Percentiles rank a stretch among this genome's conserved stretches.
These are phyloP conservation scores for Urocynchramus pylzowi DNA, from an alignment of 2,113 vertebrate genomes.

Conservation along the genomic window DNA sequence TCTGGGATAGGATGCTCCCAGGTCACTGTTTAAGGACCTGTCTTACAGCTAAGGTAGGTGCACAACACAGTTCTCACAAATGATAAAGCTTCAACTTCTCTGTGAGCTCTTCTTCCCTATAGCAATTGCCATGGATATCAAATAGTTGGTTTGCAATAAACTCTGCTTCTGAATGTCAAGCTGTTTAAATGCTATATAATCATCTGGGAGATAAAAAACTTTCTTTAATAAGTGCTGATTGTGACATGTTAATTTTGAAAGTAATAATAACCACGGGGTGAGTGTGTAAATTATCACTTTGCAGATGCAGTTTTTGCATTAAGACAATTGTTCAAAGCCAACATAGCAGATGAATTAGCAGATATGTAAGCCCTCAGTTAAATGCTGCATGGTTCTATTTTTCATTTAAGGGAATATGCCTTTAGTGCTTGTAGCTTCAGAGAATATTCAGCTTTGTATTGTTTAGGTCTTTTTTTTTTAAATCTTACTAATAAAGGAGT, in stretches of 20 bases:
- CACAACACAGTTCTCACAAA: background rate
- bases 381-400: background rate
- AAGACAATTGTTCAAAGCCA: conserved; percentile 18
- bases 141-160: background rate
- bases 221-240: background rate
- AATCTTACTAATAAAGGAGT: conserved; percentile 64
- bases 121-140: background rate
- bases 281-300: conserved; percentile 53
- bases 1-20: background rate
- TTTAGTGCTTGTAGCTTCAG: conserved; percentile 31
- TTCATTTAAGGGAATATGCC: background rate
- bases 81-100: background rate
- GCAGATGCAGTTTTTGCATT: background rate
- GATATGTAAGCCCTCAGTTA: conserved; percentile 6
- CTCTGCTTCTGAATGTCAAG: background rate
- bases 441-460: conserved; percentile 37
- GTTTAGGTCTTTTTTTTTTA: background rate
- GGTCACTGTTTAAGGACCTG: background rate
- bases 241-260: background rate
- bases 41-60: background rate
- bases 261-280: background rate
- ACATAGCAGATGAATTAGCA: conserved; percentile 29
- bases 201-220: background rate
- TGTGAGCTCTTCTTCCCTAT: background rate
- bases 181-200: background rate